Evolutionary conservation across 2,113 vertebrate genomes (phyloP).

Genomic region (Chionomys nivalis): DNA sequence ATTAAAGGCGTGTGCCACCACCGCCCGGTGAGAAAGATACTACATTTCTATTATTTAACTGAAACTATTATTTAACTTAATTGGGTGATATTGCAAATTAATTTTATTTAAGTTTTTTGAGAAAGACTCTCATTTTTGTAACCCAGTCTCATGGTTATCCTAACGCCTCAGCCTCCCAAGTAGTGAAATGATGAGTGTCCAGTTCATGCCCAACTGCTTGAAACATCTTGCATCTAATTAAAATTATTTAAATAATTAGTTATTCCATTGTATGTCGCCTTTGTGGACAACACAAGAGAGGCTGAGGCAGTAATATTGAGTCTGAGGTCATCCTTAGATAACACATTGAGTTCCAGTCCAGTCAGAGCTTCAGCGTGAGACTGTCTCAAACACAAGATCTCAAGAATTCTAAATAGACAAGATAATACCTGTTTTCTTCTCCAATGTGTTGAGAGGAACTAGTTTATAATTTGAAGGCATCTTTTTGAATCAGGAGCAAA

Average conservation of each 20-base stretch:
- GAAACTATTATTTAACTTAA: constrained; percentile 21
- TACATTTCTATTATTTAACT: constrained; percentile 36
- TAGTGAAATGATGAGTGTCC: background rate
- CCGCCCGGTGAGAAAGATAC: background rate
- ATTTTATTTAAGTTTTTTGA: background rate
- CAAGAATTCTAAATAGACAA: background rate
- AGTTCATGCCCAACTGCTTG: background rate
- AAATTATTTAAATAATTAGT: constrained; percentile 24
- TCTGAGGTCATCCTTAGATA: background rate
- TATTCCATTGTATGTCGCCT: background rate
- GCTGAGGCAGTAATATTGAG: background rate
- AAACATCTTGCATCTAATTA: background rate
- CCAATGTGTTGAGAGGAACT: background rate
- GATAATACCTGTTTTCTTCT: constrained; percentile 11
- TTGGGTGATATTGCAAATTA: background rate
- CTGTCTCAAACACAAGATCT: background rate
- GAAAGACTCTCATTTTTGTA: background rate
- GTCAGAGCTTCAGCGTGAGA: background rate
- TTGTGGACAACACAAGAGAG: background rate
- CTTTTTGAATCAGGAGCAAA: constrained; percentile 34
- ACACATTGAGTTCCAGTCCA: background rate
- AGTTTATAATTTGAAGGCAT: background rate
- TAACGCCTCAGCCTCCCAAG: background rate
- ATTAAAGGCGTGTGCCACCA: background rate
- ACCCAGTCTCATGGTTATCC: background rate